Evolutionary conservation across 2,113 vertebrate genomes (phyloP), one percentile per base, ranked within the genome.

Genomic region (Prionailurus bengalensis): DNA sequence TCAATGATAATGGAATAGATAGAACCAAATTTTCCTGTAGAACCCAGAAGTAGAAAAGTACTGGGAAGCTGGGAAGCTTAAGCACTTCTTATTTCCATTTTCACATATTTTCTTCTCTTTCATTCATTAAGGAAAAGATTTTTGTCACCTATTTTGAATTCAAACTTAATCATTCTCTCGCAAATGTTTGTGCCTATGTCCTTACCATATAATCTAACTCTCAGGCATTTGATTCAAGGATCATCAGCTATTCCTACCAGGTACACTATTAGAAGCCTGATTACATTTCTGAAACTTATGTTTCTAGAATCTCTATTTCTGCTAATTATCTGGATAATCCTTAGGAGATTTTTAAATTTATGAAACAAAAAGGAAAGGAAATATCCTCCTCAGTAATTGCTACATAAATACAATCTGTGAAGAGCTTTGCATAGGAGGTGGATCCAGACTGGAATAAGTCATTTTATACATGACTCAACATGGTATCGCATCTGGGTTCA

Each of bases 291-390:
- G 55, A 91, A 96, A 82, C n/a, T 89, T 94, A 39, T 6, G 1
- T 90, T 94, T 97, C 45, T 66, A 85, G 71, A 89, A 92, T 79
- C 92, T 84, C 39, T 87, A 71, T 96, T 94, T 89, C 39, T 86
- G 36, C 70, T 86, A 82, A 73, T 88, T 93, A 82, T 91, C 95
- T 91, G n/a, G 31, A 42, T 74, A 0, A 31, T 79, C 39, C 48
- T 83, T 88, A 85, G 33, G 16, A n/a, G 73, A 16, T 91, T 93
- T 96, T 94, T 63, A 14, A 92, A 88, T 87, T 86, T 66, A 74
- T 86, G 86, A 96, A 96, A 93, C 23, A 93, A 58, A 94, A 90
- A 79, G 42, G 21, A 19, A 86, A 96, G 63, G n/a, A 92, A 91
- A 93, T 3, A 68, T 42, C 19, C 25, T 94, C 76, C 27, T 91